Evolutionary conservation across 2,797 vertebrate genomes (phyloP), one percentile per base, ranked within the genome.

Genomic region (Arctocebus calabarensis): DNA sequence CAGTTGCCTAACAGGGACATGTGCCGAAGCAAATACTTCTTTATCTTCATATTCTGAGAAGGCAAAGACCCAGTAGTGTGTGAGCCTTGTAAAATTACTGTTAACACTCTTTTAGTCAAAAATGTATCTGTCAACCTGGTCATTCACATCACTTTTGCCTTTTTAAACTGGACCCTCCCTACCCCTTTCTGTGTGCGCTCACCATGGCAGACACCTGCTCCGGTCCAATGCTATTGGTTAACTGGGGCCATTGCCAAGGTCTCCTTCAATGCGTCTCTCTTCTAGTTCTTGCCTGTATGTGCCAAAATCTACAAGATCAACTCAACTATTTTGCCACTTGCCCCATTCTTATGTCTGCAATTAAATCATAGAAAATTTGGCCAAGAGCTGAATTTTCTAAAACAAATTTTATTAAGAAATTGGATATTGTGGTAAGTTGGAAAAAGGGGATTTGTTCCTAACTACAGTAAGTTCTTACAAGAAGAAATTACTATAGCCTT

Each of bases 381-480:
- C 23, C 32, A 75, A 83, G n/a, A 91, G 19, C 9, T 81, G 57
- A 19, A 82, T 93, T 86, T 96, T 81, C 40, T 91, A 95, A 94
- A 88, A 73, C 12, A 85, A 59, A 89, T 89, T 91, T 96, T 77
- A 86, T 20, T 23, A 94, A 95, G 43, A 93, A 94, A 73, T 48
- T 74, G 70, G 74, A 3, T 40, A 71, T 32, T 48, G 12, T 32
- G 34, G 16, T 9, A 95, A 88, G 37, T 70, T 55, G 3, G 5
- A 61, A 7, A 48, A 88, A 95, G 25, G 7, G 7, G 37, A 9
- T 32, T 88, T 91, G 68, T 66, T 94, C 40, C 82, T 79, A 86
- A 82, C 70, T 86, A 84, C 27, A 77, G 27, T 20, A 0, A 1
- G 0, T 68, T 89, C 55, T 94, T 5, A 73, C 73, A 93, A 34